Conservation (phyloP, 2,888 invertebrate species). For the Euplexia lucipara region DNA sequence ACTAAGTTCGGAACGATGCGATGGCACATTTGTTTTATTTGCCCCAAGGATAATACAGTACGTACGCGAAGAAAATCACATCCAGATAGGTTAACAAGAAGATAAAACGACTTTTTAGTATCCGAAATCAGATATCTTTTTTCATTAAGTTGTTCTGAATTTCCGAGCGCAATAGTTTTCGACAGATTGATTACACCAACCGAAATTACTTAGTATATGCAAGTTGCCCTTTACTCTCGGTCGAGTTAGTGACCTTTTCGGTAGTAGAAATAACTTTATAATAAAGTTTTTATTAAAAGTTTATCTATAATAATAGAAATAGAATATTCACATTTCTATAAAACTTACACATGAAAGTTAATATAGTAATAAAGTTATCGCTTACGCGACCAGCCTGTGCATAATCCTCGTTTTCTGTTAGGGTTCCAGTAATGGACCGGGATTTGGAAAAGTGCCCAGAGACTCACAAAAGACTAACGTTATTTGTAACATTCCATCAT, state of each 20-base stretch:
- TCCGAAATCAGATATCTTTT: neutral
- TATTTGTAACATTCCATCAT: slow-evolving; percentile 21
- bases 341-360: slow-evolving; percentile 22
- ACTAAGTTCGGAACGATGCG: slow-evolving; percentile 12
- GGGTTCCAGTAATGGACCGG: slow-evolving; percentile 6
- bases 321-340: slow-evolving; percentile 10
- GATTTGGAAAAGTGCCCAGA: slow-evolving; percentile 35
- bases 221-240: slow-evolving; percentile 6
- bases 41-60: neutral
- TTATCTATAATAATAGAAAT: neutral
- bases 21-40: neutral
- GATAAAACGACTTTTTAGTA: neutral
- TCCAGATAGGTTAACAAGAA: neutral
- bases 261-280: slow-evolving; percentile 22
- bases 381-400: neutral
- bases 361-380: neutral
- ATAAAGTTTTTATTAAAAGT: slow-evolving; percentile 20
- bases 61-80: neutral
- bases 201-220: slow-evolving; percentile 5
- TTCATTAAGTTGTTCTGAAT: slow-evolving; percentile 9
- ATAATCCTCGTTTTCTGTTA: slow-evolving; percentile 20
- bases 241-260: slow-evolving; percentile 18
- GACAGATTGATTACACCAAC: slow-evolving; percentile 1
- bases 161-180: neutral
- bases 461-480: slow-evolving; percentile 3